Conservation (phyloP, 1,140 invertebrate genomes). For the Linepithema humile region DNA sequence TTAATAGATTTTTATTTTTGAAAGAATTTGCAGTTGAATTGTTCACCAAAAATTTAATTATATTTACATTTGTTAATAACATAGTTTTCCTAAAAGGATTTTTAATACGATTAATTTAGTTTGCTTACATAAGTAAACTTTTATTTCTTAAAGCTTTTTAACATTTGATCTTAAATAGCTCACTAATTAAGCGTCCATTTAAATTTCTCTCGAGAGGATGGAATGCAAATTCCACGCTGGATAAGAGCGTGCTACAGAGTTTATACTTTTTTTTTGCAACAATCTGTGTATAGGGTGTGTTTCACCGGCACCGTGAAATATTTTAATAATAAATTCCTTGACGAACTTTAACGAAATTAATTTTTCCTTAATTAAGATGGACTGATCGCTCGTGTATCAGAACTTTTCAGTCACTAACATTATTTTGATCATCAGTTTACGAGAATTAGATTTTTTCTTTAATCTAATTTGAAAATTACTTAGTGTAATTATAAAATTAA, state of each 20-base stretch:
- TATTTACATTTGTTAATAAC: too few species aligned
- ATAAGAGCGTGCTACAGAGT: background rate
- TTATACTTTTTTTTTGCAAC: background rate
- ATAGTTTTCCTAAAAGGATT: too few species aligned
- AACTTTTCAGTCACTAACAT: background rate
- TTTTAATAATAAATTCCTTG: slow-evolving; percentile 24
- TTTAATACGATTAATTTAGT: slow-evolving; percentile 12
- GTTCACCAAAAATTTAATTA: too few species aligned
- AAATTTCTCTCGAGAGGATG: background rate
- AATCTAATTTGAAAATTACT: background rate
- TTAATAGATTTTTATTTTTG: too few species aligned
- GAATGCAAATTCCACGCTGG: background rate
- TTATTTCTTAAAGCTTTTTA: background rate
- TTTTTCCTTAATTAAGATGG: background rate
- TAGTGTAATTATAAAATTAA: background rate
- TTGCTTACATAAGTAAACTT: background rate
- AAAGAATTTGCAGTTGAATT: too few species aligned
- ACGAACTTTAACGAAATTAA: background rate
- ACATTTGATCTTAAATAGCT: background rate
- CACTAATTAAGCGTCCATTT: background rate
- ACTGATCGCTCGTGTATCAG: background rate
- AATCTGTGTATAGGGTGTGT: background rate
- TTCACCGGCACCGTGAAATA: background rate
- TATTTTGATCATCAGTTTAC: background rate
- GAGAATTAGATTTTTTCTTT: background rate